Base-by-base conservation (phyloP, 2,113 vertebrate genomes). In the Cynoglossus semilaevis region DNA sequence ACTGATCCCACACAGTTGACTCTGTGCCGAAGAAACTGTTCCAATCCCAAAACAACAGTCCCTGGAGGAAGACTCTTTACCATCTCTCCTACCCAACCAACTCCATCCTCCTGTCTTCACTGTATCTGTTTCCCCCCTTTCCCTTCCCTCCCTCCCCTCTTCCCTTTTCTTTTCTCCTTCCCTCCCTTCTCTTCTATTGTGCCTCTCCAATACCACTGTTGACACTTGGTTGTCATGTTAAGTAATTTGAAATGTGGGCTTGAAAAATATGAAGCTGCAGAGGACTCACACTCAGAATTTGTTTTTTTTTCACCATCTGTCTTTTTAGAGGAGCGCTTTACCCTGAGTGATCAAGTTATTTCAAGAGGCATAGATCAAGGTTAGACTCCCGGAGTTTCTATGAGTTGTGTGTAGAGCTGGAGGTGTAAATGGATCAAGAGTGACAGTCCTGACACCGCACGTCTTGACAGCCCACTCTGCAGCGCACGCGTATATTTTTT, bases 1-100 rank as follows among this genome's bases (percentile, higher is more conserved):
- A 17, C 52, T 78, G 72, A 52, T 58, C 18, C 59, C 1, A 64
- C 66, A 62, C 42, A 64, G 65, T 69, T 79, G 67, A 68, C 73
- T 72, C 3, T 52, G 49, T 55, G 81, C 80, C 68, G 79, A 77
- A 83, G 80, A 82, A 42, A 66, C 43, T 14, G 51, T 76, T 62
- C 61, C 17, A 47, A 40, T 65, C 74, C 36, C 69, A 35, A 70
- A 60, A 76, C 64, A 75, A 80, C 56, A 57, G 22, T 84, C 77
- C 76, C 74, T 10, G 8, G 74, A 84, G 76, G 57, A 42, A 35
- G 49, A 72, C 58, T 70, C 16, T 63, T 43, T 67, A 15, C 38
- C 37, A 37, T 62, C 52, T 22, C 5, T 16, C 37, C 38, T 13
- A 7, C 12, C 9, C 45, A 11, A 61, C 58, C 35, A 0, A 16